Conservation (phyloP, 2,113 vertebrate genomes). For the Marcusenius ussheri region DNA sequence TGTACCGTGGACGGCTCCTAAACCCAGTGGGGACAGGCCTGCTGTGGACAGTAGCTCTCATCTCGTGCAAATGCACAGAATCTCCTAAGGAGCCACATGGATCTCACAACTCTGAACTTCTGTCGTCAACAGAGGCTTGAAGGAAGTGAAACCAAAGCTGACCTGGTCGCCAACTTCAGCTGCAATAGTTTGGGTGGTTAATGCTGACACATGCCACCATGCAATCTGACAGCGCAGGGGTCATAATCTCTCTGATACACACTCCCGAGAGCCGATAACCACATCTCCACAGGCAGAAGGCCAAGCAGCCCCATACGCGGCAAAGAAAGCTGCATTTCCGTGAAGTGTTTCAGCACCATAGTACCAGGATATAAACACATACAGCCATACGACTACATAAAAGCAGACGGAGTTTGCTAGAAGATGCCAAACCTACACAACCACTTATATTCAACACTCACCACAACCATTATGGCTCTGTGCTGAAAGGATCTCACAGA, state of each 20-base stretch:
- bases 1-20: not conserved
- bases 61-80: not conserved
- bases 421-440: not conserved
- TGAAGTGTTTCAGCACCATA: not conserved
- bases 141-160: not conserved
- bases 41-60: not conserved
- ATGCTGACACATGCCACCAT: not conserved
- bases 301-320: not conserved
- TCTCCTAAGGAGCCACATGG: not conserved
- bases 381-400: not conserved
- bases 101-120: not conserved
- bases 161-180: not conserved
- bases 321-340: not conserved
- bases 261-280: not conserved
- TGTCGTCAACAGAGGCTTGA: not conserved
- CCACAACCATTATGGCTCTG: not conserved
- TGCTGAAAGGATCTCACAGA: not conserved
- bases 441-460: not conserved
- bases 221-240: not conserved
- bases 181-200: not conserved
- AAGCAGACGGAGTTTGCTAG: not conserved
- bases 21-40: not conserved
- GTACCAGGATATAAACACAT: not conserved
- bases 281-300: not conserved
- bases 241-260: not conserved